phyloP scores from a whole-genome alignment of 2,113 vertebrate species.

The Daphoenositta chrysoptera region DNA sequence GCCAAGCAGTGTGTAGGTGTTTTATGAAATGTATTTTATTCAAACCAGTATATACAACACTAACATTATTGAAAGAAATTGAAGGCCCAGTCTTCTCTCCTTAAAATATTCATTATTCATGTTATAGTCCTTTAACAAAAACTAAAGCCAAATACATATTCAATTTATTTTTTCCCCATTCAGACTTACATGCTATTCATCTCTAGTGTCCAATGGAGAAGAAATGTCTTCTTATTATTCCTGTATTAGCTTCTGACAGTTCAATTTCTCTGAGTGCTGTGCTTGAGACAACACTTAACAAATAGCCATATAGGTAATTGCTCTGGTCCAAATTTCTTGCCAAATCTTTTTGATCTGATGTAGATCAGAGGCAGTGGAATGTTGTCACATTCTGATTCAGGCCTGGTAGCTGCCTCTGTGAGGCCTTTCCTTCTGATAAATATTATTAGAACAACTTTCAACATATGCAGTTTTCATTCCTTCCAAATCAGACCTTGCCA shows the following conservation, averaged over 20 bases:
- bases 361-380: constrained; percentile 43
- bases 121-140: constrained; percentile 73
- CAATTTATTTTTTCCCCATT: constrained; percentile 60
- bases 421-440: constrained; percentile 25
- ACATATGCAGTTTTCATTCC: background rate
- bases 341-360: constrained; percentile 63
- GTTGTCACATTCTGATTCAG: constrained; percentile 35
- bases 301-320: constrained; percentile 71
- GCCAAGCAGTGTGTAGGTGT: constrained; percentile 66
- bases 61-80: constrained; percentile 78
- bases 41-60: constrained; percentile 71
- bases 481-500: background rate
- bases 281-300: constrained; percentile 68
- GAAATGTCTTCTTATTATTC: constrained; percentile 74
- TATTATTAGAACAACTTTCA: constrained; percentile 34
- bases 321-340: constrained; percentile 72
- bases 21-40: constrained; percentile 77
- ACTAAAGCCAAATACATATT: constrained; percentile 67
- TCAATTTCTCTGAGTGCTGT: constrained; percentile 76
- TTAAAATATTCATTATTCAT: constrained; percentile 76
- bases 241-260: constrained; percentile 75
- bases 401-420: constrained; percentile 4
- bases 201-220: constrained; percentile 69
- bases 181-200: constrained; percentile 69
- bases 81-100: constrained; percentile 67